Conservation (phyloP, 2,113 vertebrate species). For the Strix aluco region DNA sequence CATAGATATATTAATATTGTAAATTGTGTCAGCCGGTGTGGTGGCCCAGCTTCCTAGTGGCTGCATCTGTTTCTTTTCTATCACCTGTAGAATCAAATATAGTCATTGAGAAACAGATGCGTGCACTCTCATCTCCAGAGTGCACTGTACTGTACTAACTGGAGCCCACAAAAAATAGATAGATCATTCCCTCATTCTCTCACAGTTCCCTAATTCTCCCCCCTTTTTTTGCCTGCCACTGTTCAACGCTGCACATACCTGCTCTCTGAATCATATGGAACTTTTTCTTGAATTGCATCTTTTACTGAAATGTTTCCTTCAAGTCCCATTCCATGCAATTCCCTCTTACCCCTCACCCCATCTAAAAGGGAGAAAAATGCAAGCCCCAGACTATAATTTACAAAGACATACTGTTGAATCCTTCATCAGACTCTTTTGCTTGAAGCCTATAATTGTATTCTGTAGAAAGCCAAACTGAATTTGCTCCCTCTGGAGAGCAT, state of each 20-base stretch:
- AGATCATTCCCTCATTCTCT: background rate
- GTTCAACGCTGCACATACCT: background rate
- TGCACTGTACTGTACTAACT: background rate
- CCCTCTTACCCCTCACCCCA: background rate
- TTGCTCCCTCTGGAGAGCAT: background rate
- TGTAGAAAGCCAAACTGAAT: constrained; percentile 32
- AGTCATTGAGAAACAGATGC: background rate
- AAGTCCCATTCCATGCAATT: background rate
- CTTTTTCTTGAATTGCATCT: background rate
- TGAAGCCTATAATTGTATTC: constrained; percentile 30
- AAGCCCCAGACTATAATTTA: constrained; percentile 9
- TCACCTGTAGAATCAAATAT: constrained; percentile 11
- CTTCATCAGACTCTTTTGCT: background rate
- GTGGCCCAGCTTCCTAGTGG: background rate
- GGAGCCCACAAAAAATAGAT: background rate
- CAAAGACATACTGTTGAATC: background rate
- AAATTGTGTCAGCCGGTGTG: background rate
- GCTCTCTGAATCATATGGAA: background rate
- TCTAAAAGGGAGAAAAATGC: background rate
- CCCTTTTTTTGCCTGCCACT: background rate
- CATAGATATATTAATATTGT: background rate
- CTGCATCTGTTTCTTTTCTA: constrained; percentile 6
- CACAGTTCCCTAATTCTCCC: background rate
- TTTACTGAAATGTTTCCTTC: background rate
- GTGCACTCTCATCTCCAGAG: background rate